phyloP scores from a whole-genome alignment of 2,888 invertebrate species.

The Philereme transversata region DNA sequence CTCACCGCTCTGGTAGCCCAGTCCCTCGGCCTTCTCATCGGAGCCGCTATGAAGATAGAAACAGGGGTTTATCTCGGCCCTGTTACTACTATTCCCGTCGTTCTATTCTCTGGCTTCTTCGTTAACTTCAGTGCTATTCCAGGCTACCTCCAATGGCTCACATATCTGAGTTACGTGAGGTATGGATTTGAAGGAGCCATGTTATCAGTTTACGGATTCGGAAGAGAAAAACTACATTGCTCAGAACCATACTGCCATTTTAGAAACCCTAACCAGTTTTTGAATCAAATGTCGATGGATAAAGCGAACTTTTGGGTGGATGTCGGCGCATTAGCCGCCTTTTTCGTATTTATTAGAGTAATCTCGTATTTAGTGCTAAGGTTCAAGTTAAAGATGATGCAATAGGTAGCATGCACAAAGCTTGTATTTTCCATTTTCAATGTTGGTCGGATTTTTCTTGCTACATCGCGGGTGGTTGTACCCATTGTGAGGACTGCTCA shows the following conservation, averaged over 20 bases:
- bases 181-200: slow-evolving; percentile 97
- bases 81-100: slow-evolving; percentile 95
- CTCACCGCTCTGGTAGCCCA: slow-evolving; percentile 96
- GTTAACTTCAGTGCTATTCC: slow-evolving; percentile 96
- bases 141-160: slow-evolving; percentile 93
- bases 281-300: slow-evolving; percentile 94
- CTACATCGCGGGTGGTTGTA: neutral
- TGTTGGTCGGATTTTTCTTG: slow-evolving; percentile 35
- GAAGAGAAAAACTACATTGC: slow-evolving; percentile 92
- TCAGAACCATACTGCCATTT: slow-evolving; percentile 93
- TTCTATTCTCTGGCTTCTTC: slow-evolving; percentile 97
- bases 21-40: slow-evolving; percentile 95
- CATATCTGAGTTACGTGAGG: slow-evolving; percentile 93
- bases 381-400: slow-evolving; percentile 88
- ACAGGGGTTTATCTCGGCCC: slow-evolving; percentile 92
- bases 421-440: slow-evolving; percentile 40
- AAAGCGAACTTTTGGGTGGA: slow-evolving; percentile 92
- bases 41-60: slow-evolving; percentile 95
- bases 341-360: slow-evolving; percentile 91
- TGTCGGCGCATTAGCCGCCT: slow-evolving; percentile 90
- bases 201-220: slow-evolving; percentile 95
- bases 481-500: neutral
- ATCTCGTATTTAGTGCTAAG: slow-evolving; percentile 93
- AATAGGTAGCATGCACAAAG: slow-evolving; percentile 64
- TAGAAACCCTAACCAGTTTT: slow-evolving; percentile 90